phyloP scores from a whole-genome alignment of 1,140 invertebrate genomes.

The Microplitis mediator region DNA sequence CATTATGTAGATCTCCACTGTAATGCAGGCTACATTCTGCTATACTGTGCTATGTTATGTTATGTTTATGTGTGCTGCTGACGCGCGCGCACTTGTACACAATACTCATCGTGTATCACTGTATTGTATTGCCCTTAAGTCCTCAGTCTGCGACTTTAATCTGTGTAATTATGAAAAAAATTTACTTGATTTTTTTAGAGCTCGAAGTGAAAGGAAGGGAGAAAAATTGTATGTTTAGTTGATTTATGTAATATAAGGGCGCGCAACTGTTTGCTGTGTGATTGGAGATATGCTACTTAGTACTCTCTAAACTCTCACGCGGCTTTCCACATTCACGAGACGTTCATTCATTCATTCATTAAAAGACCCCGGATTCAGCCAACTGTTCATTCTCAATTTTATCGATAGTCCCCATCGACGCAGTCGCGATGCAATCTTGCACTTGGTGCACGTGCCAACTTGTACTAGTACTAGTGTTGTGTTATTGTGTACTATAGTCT shows the following conservation, averaged over 20 bases:
- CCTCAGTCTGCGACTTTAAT: too few species aligned
- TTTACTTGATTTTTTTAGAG: too few species aligned
- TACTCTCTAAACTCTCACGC: not conserved
- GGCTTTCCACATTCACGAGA: slow-evolving; percentile 48
- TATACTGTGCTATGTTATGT: too few species aligned
- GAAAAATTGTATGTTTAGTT: too few species aligned
- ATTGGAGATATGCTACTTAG: slow-evolving; percentile 10
- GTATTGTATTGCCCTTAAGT: too few species aligned
- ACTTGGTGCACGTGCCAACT: too few species aligned
- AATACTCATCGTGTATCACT: not conserved
- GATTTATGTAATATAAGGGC: too few species aligned
- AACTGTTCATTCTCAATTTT: slow-evolving; percentile 53
- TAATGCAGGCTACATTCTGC: not conserved
- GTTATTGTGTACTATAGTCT: slow-evolving; percentile 13
- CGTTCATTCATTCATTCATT: slow-evolving; percentile 52
- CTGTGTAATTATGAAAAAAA: too few species aligned
- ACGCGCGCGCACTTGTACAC: not conserved
- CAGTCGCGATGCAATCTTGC: too few species aligned
- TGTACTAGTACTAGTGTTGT: not conserved
- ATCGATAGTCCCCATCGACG: slow-evolving; percentile 48
- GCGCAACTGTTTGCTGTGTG: not conserved
- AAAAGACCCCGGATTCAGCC: slow-evolving; percentile 26
- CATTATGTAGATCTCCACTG: slow-evolving; percentile 58
- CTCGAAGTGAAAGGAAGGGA: too few species aligned
- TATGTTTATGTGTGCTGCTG: not conserved